phyloP scores from a whole-genome alignment of 2,113 vertebrate genomes.

The Plestiodon gilberti region DNA sequence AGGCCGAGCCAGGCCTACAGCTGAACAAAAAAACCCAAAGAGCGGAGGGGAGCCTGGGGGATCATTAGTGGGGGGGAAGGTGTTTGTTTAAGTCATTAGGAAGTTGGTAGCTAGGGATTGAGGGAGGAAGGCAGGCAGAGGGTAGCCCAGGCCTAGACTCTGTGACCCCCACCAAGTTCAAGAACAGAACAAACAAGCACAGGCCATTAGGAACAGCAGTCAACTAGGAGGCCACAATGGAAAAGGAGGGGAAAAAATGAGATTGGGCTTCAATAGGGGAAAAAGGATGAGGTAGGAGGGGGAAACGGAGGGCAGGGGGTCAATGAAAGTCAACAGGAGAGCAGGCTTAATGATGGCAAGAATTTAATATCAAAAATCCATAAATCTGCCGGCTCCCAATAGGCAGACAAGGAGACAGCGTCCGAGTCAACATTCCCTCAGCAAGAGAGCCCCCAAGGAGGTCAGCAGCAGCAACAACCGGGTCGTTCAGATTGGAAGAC shows the following conservation, averaged over 20 bases:
- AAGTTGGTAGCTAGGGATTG: constrained; percentile 87
- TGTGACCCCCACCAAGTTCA: constrained; percentile 95
- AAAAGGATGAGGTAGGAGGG: constrained; percentile 88
- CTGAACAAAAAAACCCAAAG: constrained; percentile 87
- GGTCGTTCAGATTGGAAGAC: constrained; percentile 88
- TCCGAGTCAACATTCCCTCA: constrained; percentile 87
- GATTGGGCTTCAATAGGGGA: constrained; percentile 90
- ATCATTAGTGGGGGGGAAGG: constrained; percentile 80
- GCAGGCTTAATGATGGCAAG: constrained; percentile 90
- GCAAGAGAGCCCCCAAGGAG: constrained; percentile 76
- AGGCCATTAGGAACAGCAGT: constrained; percentile 80
- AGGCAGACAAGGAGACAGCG: constrained; percentile 86
- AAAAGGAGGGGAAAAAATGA: constrained; percentile 64
- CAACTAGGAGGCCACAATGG: constrained; percentile 73
- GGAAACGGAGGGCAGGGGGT: constrained; percentile 83
- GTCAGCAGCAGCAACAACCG: constrained; percentile 70
- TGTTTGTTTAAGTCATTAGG: constrained; percentile 99
- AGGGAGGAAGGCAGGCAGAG: constrained; percentile 82
- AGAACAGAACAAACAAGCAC: constrained; percentile 97
- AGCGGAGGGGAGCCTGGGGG: constrained; percentile 80
- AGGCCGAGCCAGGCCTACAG: constrained; percentile 81
- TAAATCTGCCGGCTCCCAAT: constrained; percentile 93
- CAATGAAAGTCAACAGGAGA: constrained; percentile 99
- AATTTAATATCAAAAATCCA: constrained; percentile 99
- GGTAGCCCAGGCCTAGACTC: constrained; percentile 81